Conservation (phyloP, 2,113 vertebrate genomes). For the Natator depressus region DNA sequence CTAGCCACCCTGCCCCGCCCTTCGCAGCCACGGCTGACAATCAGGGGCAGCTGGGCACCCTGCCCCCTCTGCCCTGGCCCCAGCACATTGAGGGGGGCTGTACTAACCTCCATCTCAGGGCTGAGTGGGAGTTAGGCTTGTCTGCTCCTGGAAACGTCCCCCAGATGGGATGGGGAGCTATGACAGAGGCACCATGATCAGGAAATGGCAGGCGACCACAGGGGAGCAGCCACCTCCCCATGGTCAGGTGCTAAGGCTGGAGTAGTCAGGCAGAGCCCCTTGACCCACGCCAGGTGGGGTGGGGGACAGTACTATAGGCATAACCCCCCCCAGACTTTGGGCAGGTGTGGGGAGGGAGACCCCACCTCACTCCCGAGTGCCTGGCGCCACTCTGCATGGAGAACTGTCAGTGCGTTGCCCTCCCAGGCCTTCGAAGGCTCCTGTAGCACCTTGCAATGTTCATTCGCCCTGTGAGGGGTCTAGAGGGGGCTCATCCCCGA, state of each 20-base stretch:
- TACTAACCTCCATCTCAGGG: neutral
- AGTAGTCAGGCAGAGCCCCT: neutral
- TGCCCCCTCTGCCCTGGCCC: fast-evolving
- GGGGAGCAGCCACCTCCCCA: neutral
- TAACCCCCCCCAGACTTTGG: neutral
- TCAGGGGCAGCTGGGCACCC: neutral
- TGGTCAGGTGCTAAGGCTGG: neutral
- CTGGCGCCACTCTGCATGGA: neutral
- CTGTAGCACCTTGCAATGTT: neutral
- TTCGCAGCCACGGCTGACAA: neutral
- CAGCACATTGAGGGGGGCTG: fast-evolving
- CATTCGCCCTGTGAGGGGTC: neutral
- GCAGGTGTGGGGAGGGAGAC: neutral
- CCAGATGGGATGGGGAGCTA: neutral
- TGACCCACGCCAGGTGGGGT: neutral
- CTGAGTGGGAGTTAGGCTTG: neutral
- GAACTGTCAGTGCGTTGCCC: neutral
- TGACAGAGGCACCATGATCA: neutral
- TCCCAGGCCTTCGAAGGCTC: neutral
- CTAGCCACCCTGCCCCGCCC: neutral
- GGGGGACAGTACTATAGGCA: neutral
- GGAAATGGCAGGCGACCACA: neutral
- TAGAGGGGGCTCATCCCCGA: neutral
- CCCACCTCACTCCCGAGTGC: neutral
- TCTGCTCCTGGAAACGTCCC: neutral